Base-by-base conservation (phyloP, 1,140 invertebrate genomes). In the Yoshiicerus persimilis region DNA sequence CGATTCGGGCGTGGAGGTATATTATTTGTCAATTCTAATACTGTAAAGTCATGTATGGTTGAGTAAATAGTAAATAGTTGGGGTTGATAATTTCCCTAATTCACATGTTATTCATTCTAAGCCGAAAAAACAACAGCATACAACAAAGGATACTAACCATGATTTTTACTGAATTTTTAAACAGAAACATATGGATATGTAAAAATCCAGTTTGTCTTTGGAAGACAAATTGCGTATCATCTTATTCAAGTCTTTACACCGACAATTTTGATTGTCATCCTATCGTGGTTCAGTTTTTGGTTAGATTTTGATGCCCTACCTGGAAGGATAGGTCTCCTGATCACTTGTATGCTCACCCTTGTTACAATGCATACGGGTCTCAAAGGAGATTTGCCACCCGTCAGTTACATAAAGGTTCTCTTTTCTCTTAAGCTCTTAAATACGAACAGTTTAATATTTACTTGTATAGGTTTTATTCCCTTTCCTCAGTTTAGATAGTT, bases 261-360 rank as follows among this genome's bases (percentile, higher is more conserved):
- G 0, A 97, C 96, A 1, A 95, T 96, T 4, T 92, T 98, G 9
- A 96, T 98, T 9, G 96, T 98, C 5, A 96, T 97, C 94, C 92
- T 97, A 0, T 96, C 96, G 0, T 97, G 97, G 97, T 97, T 97
- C 91, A 96, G 96, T 90, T 97, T 97, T 91, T 97, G 96, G 96
- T 92, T 97, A 13, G 96, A 96, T 32, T 92, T 97, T 87, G 96
- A 97, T 91, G 96, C 96, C 0, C 96, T 97, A 86, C 96, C 96
- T 2, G 96, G 96, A 1, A 93, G 96, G 36, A 96, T 97, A 2
- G 96, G 96, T 0, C 92, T 97, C 4, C 93, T 96, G 23, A 96
- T 97, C 9, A 97, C 96, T 13, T 97, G 96, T 91, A 96, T 97
- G 94, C 93, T 97, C 86, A 96, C 96, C 0, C 92, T 97, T 13